Evolutionary conservation across 2,113 vertebrate species (phyloP), one percentile per base, ranked within the genome.

Genomic region (Engystomops pustulosus): DNA sequence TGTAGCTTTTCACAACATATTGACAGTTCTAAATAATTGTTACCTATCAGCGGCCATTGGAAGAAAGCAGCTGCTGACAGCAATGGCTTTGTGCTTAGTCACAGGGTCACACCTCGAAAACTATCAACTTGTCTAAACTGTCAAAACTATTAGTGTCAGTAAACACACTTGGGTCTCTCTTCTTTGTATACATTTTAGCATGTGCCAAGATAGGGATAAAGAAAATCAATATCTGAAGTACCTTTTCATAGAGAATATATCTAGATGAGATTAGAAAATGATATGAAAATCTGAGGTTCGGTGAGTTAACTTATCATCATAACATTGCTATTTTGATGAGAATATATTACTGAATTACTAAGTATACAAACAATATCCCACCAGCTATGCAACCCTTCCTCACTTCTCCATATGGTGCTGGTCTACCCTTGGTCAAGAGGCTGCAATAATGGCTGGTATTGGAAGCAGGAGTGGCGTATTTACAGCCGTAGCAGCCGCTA

Each of bases 21-120:
- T 38, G 51, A 25, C 53, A 78, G 18, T 60, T 78, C 32, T 58
- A 41, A 23, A 60, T 78, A 78, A 78, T 78, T 55, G 51, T 60
- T 41, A 60, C 51, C 53, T 27, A 32, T 77, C 49, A 36, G 32
- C 17, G 25, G 27, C 51, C 32, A 60, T 36, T 23, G n/a, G 51
- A 34, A 20, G 20, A 53, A 53, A 18, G 44, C 12, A 45, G 7
- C 41, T 49, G 70, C n/a, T 74, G 70, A 74, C 70, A 74, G 70
- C 72, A 34, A 51, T 75, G 14, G 45, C 23, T 30, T 30, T 75
- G 45, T 75, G 45, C 44, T 15, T 75, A 36, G 25, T 27, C 67
- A 69, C 32, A 41, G 11, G 34, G 34, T 41, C 25, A 76, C 72
- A 34, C 72, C 47, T 76, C 8, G 15, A 47, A 76, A 76, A 11